Evolutionary conservation across 1,140 invertebrate genomes (phyloP).

Genomic region (Drosophila quadrilineata): DNA sequence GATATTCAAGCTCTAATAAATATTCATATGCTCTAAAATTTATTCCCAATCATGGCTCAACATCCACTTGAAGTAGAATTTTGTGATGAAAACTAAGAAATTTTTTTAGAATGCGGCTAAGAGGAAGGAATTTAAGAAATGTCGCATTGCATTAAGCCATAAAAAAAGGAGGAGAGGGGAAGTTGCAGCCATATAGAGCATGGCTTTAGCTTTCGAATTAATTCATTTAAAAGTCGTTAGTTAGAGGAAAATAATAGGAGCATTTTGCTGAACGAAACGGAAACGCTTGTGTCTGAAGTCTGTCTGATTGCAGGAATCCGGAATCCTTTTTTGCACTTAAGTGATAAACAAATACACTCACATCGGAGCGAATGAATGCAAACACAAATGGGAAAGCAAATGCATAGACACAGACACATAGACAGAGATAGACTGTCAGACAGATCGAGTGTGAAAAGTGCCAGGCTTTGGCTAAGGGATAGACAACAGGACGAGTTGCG

Average conservation of each 20-base stretch:
- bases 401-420: conserved; percentile 29
- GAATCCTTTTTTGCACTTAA: conserved; percentile 76
- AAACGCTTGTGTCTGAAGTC: conserved; percentile 45
- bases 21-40: too few species aligned
- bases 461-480: conserved; percentile 40
- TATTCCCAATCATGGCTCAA: too few species aligned
- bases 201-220: conserved; percentile 47
- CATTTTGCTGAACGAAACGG: conserved; percentile 36
- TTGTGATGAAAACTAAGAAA: neutral
- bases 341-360: conserved; percentile 78
- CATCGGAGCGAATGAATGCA: conserved; percentile 47
- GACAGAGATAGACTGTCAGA: conserved; percentile 7
- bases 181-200: neutral
- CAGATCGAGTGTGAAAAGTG: conserved; percentile 77
- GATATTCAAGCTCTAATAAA: too few species aligned
- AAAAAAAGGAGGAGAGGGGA: too few species aligned
- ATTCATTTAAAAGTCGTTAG: conserved; percentile 79
- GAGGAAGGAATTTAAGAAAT: conserved; percentile 16
- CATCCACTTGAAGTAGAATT: too few species aligned
- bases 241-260: conserved; percentile 28
- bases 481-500: neutral
- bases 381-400: conserved; percentile 36
- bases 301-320: conserved; percentile 36
- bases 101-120: neutral
- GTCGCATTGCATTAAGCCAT: neutral